Base-by-base conservation (phyloP, 2,888 invertebrate species). In the Drosophila eohydei region DNA sequence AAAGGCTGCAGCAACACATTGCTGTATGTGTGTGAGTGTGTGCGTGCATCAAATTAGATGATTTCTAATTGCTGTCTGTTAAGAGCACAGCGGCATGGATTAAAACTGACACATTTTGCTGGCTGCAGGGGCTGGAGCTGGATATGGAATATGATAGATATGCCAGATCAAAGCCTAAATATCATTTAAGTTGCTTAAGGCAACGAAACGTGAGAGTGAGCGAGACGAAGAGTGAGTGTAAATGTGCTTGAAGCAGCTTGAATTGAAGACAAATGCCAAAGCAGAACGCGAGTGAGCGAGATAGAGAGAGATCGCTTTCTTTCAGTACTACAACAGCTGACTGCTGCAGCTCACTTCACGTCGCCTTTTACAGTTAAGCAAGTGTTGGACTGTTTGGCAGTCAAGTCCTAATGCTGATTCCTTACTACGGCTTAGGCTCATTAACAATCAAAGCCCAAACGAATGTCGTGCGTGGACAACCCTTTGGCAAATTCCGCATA, bases 21-120 rank as follows among this genome's bases (percentile, higher is more conserved):
- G 32, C 16, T 16, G 41, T 32, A 51, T 43, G 43, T 16, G 60
- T 14, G 44, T 62, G 70, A 54, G 65, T 71, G 71, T 74, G 79
- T 66, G 74, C 56, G 58, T 65, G 75, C 82, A 85, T 83, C 74
- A 85, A 87, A 89, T 86, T 80, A 78, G 81, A 85, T 62, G 62
- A 82, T 79, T 85, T 83, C 80, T 87, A 89, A 89, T 90, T 89
- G 87, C 78, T 74, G 71, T 63, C 71, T 73, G 78, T 63, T 51
- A 52, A 63, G 58, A 65, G 69, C 44, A 52, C 21, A 56, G 60
- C 48, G 52, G 34, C 28, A 60, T 48, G 46, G 64, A 64, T 75
- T 76, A 78, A 38, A 61, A 60, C 41, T 57, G 77, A 76, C 71
- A 68, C 56, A 60, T 71, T 61, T 56, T 16, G 52, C 46, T 11